phyloP scores from a whole-genome alignment of 2,797 vertebrate species.

The Sebastes dallii region DNA sequence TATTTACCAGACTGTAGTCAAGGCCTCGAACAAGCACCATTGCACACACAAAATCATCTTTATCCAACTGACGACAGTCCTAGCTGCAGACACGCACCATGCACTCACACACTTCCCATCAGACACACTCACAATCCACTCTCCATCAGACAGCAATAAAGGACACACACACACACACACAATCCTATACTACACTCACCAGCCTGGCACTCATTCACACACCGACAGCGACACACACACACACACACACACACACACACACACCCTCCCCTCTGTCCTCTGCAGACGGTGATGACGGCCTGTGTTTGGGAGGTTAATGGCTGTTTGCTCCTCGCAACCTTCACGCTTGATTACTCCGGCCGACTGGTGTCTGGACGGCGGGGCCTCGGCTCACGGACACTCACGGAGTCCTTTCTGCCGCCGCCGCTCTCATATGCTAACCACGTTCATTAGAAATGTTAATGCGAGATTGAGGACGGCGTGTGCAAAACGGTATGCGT shows the following conservation, averaged over 20 bases:
- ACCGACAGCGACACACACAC: neutral
- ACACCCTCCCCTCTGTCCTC: slow-evolving; percentile 32
- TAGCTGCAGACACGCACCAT: neutral
- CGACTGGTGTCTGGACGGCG: slow-evolving; percentile 52
- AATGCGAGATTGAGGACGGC: slow-evolving; percentile 15
- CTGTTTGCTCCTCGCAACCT: slow-evolving; percentile 76
- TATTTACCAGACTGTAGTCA: slow-evolving; percentile 33
- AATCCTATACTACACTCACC: slow-evolving; percentile 11
- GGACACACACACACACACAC: slow-evolving; percentile 12
- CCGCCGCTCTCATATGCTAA: neutral
- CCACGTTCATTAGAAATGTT: slow-evolving; percentile 33
- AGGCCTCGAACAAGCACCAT: slow-evolving; percentile 5
- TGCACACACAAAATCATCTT: neutral
- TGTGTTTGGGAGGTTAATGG: slow-evolving; percentile 78
- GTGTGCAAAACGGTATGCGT: neutral
- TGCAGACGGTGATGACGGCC: slow-evolving; percentile 58
- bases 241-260: neutral
- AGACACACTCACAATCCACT: slow-evolving; percentile 18
- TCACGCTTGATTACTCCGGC: slow-evolving; percentile 75
- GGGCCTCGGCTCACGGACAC: slow-evolving; percentile 40
- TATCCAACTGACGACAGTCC: neutral
- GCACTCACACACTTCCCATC: slow-evolving; percentile 6
- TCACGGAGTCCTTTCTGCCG: neutral
- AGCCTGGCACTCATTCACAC: slow-evolving; percentile 16
- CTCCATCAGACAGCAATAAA: slow-evolving; percentile 43